phyloP scores from a whole-genome alignment of 2,797 vertebrate genomes.

The Siniperca undulata region DNA sequence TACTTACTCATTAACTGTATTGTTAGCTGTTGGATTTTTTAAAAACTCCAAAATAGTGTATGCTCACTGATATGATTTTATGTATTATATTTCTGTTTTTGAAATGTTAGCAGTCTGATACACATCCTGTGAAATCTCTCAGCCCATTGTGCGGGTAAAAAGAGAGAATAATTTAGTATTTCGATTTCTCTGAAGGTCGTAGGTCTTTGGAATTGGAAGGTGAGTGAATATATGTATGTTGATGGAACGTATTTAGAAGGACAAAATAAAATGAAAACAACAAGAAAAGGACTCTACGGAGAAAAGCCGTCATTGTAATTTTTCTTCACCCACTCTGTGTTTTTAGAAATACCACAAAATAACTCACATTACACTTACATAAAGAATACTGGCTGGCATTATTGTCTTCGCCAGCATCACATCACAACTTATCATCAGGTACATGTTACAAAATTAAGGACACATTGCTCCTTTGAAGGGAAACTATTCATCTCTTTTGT shows the following conservation, averaged over 20 bases:
- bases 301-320: too few species aligned
- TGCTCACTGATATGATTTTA: too few species aligned
- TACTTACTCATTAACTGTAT: too few species aligned
- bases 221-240: neutral
- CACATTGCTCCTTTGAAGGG: slow-evolving; percentile 7
- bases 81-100: neutral
- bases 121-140: neutral
- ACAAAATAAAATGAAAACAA: neutral
- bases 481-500: slow-evolving; percentile 28
- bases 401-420: slow-evolving; percentile 7
- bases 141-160: neutral
- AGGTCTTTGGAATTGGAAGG: neutral
- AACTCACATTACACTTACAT: slow-evolving; percentile 33
- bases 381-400: neutral
- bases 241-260: neutral
- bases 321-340: too few species aligned
- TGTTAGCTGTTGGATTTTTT: too few species aligned
- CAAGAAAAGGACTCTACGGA: neutral
- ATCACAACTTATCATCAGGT: slow-evolving; percentile 18
- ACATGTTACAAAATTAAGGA: neutral
- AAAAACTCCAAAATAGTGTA: too few species aligned
- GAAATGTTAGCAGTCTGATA: neutral
- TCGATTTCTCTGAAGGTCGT: slow-evolving; percentile 8
- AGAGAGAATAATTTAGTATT: neutral
- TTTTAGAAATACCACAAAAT: slow-evolving; percentile 22